Percentiles rank a stretch among this genome's conserved stretches.
Conservation (phyloP, 1,140 invertebrate genomes). For the Drosophila athabasca region DNA sequence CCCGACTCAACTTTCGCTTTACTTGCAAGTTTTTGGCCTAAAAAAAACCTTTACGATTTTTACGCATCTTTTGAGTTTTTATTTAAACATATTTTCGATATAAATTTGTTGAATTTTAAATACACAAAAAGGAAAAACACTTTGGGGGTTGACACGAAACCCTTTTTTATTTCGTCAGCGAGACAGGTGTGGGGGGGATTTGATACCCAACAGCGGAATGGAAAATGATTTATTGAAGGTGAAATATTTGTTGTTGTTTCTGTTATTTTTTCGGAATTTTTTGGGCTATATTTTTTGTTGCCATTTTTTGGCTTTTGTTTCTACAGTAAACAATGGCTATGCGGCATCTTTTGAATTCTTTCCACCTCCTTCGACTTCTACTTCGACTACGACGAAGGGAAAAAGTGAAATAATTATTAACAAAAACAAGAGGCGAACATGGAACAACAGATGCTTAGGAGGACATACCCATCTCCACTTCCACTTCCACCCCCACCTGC, state of each 20-base stretch:
- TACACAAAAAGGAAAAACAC: neutral
- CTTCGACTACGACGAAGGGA: neutral
- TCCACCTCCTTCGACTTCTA: slow-evolving; percentile 32
- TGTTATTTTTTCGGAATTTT: slow-evolving; percentile 42
- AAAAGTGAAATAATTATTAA: slow-evolving; percentile 79
- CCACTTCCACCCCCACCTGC: neutral
- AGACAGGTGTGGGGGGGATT: slow-evolving; percentile 39
- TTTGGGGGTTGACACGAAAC: slow-evolving; percentile 51
- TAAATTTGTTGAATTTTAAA: slow-evolving; percentile 8
- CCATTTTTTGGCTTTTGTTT: slow-evolving; percentile 41
- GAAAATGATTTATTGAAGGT: slow-evolving; percentile 83
- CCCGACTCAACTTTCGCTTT: too few species aligned
- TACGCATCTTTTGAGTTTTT: neutral
- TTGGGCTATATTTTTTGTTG: slow-evolving; percentile 7
- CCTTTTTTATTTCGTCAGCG: slow-evolving; percentile 24
- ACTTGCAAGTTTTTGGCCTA: too few species aligned
- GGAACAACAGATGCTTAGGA: slow-evolving; percentile 46
- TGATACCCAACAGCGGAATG: slow-evolving; percentile 50
- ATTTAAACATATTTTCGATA: slow-evolving; percentile 20
- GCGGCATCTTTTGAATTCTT: slow-evolving; percentile 78
- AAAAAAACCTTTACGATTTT: neutral
- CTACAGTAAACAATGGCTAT: slow-evolving; percentile 62
- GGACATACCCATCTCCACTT: slow-evolving; percentile 5
- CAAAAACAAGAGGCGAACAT: slow-evolving; percentile 56
- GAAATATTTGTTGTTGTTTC: slow-evolving; percentile 83